Conservation (phyloP, 2,113 vertebrate species). For the Colistium nudipinnis region DNA sequence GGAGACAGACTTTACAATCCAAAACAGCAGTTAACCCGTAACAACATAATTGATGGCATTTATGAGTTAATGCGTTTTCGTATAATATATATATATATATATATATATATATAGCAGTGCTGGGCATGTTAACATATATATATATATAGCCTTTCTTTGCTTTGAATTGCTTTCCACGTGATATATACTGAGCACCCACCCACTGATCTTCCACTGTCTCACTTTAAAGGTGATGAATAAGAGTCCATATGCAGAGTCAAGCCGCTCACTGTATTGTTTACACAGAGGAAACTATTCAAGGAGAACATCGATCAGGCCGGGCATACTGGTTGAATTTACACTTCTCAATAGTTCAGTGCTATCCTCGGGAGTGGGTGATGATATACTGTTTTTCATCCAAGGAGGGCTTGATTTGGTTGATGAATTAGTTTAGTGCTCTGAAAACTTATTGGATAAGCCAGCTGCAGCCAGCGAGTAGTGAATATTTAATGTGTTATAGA, state of each 20-base stretch:
- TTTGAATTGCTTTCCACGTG: conserved; percentile 35
- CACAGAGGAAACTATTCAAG: conserved; percentile 59
- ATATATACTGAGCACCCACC: conserved; percentile 33
- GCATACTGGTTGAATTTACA: conserved; percentile 54
- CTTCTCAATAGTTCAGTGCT: conserved; percentile 51
- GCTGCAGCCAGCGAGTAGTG: conserved; percentile 59
- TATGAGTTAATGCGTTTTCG: too few species aligned
- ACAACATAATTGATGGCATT: too few species aligned
- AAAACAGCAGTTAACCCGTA: too few species aligned
- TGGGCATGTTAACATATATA: too few species aligned
- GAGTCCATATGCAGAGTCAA: conserved; percentile 63
- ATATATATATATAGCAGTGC: too few species aligned
- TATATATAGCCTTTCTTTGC: not conserved
- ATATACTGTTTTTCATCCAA: conserved; percentile 57
- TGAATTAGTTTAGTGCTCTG: conserved; percentile 62
- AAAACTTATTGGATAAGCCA: conserved; percentile 69
- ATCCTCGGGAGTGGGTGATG: conserved; percentile 46
- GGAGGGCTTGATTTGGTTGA: conserved; percentile 73
- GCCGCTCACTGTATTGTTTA: conserved; percentile 70
- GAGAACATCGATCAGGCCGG: conserved; percentile 67
- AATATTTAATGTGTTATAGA: conserved; percentile 78
- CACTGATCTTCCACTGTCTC: conserved; percentile 51
- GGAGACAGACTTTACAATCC: too few species aligned
- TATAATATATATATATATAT: too few species aligned
- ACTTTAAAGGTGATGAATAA: conserved; percentile 67